Evolutionary conservation across 2,888 invertebrate genomes (phyloP).

Genomic region (Hypomecis atomaria): DNA sequence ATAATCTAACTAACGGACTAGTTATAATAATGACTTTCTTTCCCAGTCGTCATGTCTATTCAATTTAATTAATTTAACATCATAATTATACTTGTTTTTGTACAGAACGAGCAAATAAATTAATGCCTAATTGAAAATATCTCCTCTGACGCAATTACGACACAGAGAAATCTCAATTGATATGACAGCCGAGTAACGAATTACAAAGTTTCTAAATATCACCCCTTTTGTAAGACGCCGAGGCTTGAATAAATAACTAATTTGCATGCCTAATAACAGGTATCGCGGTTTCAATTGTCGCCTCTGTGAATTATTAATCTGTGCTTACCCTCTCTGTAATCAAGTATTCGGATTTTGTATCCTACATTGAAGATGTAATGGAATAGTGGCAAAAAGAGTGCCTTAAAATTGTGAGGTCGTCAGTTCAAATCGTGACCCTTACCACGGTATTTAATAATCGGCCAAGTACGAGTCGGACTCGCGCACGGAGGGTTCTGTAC

Average conservation of each 20-base stretch:
- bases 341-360: conserved; percentile 67
- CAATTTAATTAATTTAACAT: too few species aligned
- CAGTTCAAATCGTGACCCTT: too few species aligned
- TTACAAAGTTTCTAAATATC: conserved; percentile 52
- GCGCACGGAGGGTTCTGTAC: too few species aligned
- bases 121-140: conserved; percentile 8
- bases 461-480: too few species aligned
- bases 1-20: too few species aligned
- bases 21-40: too few species aligned
- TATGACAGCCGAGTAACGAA: conserved; percentile 49
- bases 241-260: conserved; percentile 80
- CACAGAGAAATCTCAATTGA: conserved; percentile 40
- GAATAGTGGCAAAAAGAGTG: too few species aligned
- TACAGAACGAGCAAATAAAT: neutral
- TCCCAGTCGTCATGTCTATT: too few species aligned
- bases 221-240: conserved; percentile 58
- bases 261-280: conserved; percentile 82
- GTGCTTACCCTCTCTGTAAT: conserved; percentile 69
- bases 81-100: neutral
- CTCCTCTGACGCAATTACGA: conserved; percentile 22
- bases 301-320: conserved; percentile 74
- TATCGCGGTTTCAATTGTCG: conserved; percentile 77
- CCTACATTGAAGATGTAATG: too few species aligned
- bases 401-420: too few species aligned
- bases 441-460: too few species aligned